A percentile compares a stretch with the other conserved stretches of the same genome.
These are phyloP conservation scores for Acanthosepion esculentum DNA, from an alignment of 2,888 invertebrate species.

Conservation along the genomic window DNA sequence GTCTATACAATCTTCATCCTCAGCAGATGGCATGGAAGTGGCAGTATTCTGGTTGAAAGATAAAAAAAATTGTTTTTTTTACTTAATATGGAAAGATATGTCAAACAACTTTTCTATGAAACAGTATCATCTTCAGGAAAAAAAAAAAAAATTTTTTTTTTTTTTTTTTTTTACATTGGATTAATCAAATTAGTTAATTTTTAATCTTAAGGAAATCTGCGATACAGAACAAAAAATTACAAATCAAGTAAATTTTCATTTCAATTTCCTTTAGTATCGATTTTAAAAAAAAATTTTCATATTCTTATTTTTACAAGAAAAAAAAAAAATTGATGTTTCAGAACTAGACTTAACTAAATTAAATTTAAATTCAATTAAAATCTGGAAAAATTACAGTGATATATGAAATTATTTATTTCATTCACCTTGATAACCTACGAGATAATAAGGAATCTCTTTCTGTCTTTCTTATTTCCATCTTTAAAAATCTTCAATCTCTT, in stretches of 20 bases:
- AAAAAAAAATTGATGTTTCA: not conserved
- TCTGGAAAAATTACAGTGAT: not conserved
- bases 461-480: not conserved
- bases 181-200: not conserved
- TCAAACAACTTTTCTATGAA: no score
- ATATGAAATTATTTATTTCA: not conserved
- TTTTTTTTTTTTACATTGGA: not conserved
- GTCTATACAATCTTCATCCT: not conserved
- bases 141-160: not conserved
- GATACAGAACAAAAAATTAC: not conserved
- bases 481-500: not conserved
- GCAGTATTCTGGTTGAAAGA: not conserved
- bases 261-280: not conserved
- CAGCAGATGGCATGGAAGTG: not conserved
- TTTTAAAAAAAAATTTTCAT: not conserved
- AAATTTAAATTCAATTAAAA: not conserved
- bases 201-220: not conserved
- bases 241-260: not conserved
- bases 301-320: not conserved
- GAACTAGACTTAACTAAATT: constrained; percentile 1
- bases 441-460: not conserved
- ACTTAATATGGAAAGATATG: not conserved
- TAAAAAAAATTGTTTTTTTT: not conserved
- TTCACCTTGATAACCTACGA: constrained; percentile 13
- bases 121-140: no score